phyloP scores from a whole-genome alignment of 2,797 vertebrate genomes.

The Gambusia yucatana region DNA sequence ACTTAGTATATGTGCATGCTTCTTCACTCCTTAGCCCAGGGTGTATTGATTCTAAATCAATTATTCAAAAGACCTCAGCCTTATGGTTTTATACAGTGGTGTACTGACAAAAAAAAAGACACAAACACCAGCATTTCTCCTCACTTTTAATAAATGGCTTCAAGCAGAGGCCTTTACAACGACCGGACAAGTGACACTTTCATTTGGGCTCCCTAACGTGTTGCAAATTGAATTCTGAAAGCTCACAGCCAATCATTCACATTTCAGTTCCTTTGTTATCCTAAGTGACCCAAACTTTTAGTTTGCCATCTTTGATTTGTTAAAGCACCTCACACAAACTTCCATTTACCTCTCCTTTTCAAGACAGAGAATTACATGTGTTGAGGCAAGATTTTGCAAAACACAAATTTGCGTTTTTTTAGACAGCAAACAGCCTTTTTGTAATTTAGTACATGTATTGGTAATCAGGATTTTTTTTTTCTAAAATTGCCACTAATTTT shows the following conservation, averaged over 20 bases:
- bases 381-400: background rate
- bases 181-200: conserved; percentile 3
- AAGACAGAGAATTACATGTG: background rate
- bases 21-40: background rate
- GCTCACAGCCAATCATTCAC: background rate
- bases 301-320: background rate
- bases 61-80: conserved; percentile 23
- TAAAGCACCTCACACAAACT: background rate
- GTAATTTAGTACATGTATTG: conserved; percentile 5
- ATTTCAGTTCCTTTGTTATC: background rate
- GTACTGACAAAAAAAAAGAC: background rate
- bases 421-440: background rate
- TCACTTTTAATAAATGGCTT: background rate
- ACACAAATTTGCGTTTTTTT: background rate
- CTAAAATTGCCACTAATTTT: conserved; percentile 3
- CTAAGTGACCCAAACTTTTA: background rate
- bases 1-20: background rate
- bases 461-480: background rate
- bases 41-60: conserved; percentile 17
- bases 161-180: background rate
- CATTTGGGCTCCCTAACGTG: background rate
- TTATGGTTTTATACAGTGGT: conserved; percentile 4
- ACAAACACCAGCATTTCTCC: background rate
- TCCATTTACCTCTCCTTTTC: background rate
- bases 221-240: conserved; percentile 2